These are phyloP conservation scores for Sarcophaga subvicina DNA, from an alignment of 2,888 invertebrate species.

Conservation along the genomic window DNA sequence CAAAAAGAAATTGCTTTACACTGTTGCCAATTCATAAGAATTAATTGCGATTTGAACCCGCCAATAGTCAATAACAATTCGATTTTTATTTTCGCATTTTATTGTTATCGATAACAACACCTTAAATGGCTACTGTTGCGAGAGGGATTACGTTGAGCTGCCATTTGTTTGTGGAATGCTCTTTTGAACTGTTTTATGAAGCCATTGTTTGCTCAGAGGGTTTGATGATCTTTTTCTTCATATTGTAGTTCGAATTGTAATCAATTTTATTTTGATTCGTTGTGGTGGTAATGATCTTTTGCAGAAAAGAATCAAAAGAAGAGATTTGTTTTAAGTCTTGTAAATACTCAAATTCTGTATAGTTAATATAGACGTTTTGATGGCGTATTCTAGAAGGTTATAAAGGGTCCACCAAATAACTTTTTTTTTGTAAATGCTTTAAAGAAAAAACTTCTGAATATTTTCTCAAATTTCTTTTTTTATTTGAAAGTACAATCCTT, in stretches of 20 bases:
- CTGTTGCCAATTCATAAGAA: conserved; percentile 49
- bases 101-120: conserved; percentile 41
- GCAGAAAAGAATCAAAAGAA: neutral
- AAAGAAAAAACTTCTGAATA: too few species aligned
- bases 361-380: conserved; percentile 42
- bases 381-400: conserved; percentile 50
- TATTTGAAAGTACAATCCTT: too few species aligned
- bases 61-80: conserved; percentile 18
- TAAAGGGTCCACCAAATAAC: too few species aligned
- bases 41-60: conserved; percentile 22
- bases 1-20: conserved; percentile 33
- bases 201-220: conserved; percentile 35
- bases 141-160: conserved; percentile 47
- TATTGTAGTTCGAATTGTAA: neutral
- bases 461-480: too few species aligned
- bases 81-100: neutral
- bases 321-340: conserved; percentile 12
- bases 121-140: conserved; percentile 43
- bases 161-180: neutral
- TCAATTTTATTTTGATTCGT: conserved; percentile 49
- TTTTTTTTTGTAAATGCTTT: too few species aligned
- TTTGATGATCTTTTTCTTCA: neutral
- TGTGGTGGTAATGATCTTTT: conserved; percentile 63
- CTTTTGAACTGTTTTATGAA: conserved; percentile 1
- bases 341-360: neutral